Percentiles rank a stretch among this genome's conserved stretches.
phyloP scores from a whole-genome alignment of 2,888 invertebrate genomes.

The Agrilus mali region DNA sequence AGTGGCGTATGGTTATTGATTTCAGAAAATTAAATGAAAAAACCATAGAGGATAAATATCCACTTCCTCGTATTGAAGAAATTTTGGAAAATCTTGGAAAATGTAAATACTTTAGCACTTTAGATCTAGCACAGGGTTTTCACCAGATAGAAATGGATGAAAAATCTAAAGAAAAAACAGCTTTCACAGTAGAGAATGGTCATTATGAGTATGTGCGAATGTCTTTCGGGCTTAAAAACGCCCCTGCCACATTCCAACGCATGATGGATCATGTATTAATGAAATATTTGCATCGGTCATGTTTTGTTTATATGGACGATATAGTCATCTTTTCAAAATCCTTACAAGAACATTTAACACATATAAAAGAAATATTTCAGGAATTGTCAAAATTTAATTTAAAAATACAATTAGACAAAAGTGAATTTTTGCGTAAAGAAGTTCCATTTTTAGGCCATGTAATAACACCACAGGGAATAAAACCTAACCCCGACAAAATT shows the following conservation, averaged over 20 bases:
- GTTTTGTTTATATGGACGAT: conserved; percentile 15
- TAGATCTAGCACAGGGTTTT: conserved; percentile 18
- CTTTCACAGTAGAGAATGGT: conserved; percentile 15
- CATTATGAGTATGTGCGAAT: conserved; percentile 18
- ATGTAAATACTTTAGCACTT: conserved; percentile 15
- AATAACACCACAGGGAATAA: conserved; percentile 11
- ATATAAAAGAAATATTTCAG: conserved; percentile 10
- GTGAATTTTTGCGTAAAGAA: background rate
- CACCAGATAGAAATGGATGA: conserved; percentile 19
- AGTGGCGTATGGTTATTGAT: conserved; percentile 13
- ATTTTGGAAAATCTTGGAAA: conserved; percentile 17
- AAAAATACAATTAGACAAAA: conserved; percentile 10
- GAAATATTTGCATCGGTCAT: conserved; percentile 9
- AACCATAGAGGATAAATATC: conserved; percentile 12
- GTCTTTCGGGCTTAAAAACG: conserved; percentile 18
- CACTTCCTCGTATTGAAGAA: conserved; percentile 16
- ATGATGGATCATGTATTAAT: conserved; percentile 15
- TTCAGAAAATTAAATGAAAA: conserved; percentile 11
- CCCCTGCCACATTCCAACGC: conserved; percentile 18
- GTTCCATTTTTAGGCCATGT: conserved; percentile 4
- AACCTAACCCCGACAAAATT: conserved; percentile 6
- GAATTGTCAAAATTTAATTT: conserved; percentile 8
- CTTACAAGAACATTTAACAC: conserved; percentile 11
- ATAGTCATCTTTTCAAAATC: conserved; percentile 13
- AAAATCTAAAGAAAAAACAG: conserved; percentile 16